Conservation (phyloP, 2,888 invertebrate species). For the Melangyna quadrimaculata region DNA sequence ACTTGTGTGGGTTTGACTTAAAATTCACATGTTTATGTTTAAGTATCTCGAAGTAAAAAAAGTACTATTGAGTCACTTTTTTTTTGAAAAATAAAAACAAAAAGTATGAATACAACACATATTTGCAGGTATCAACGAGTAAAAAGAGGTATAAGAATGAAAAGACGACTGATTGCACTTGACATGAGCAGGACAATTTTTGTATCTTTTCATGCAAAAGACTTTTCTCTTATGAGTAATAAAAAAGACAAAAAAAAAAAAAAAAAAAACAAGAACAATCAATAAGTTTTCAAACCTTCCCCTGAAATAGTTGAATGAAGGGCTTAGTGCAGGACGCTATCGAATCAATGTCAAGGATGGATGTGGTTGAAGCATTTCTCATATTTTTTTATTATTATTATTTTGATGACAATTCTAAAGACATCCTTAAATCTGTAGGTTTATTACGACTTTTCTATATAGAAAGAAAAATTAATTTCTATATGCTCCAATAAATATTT, state of each 20-base stretch:
- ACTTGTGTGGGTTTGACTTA: conserved; percentile 12
- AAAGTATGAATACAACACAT: conserved; percentile 33
- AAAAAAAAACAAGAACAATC: conserved; percentile 32
- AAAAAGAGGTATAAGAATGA: conserved; percentile 9
- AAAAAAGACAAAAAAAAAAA: conserved; percentile 15
- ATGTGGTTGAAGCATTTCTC: conserved; percentile 34
- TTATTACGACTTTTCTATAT: neutral
- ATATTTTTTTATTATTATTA: neutral
- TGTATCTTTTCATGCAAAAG: conserved; percentile 51
- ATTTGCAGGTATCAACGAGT: conserved; percentile 30
- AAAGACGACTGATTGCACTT: conserved; percentile 64
- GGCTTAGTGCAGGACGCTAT: conserved; percentile 41
- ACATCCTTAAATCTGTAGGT: conserved; percentile 2
- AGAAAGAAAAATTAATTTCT: conserved; percentile 20
- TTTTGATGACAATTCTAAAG: conserved; percentile 15
- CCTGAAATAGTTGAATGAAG: conserved; percentile 30
- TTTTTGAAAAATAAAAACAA: conserved; percentile 2
- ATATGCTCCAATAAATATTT: conserved; percentile 16
- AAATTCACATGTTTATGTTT: conserved; percentile 20
- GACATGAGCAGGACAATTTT: conserved; percentile 59
- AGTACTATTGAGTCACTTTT: neutral
- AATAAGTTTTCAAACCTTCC: conserved; percentile 43
- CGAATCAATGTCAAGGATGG: conserved; percentile 60
- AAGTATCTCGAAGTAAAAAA: conserved; percentile 24
- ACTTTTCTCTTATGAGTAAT: conserved; percentile 18